Evolutionary conservation across 2,888 invertebrate species (phyloP).

Genomic region (Chrysolina americana): DNA sequence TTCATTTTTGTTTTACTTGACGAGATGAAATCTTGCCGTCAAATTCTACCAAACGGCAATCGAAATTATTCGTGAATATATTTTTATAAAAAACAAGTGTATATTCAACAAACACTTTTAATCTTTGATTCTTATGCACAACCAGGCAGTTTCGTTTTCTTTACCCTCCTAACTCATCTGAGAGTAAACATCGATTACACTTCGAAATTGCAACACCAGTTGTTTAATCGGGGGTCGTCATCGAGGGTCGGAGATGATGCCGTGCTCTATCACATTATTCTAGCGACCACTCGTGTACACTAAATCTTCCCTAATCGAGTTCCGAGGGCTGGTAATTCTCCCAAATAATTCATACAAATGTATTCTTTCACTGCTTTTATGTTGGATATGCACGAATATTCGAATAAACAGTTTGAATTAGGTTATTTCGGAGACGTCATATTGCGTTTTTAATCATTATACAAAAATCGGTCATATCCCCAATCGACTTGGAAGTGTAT

Average conservation of each 20-base stretch:
- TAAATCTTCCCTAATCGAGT: constrained; percentile 63
- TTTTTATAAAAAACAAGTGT: no score
- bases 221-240: constrained; percentile 47
- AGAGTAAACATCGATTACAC: constrained; percentile 45
- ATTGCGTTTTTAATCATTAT: no score
- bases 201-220: constrained; percentile 40
- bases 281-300: constrained; percentile 51
- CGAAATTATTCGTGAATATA: no score
- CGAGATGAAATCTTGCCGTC: no score
- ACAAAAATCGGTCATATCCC: no score
- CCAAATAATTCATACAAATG: constrained; percentile 61
- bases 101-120: neutral
- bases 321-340: constrained; percentile 60
- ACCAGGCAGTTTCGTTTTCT: neutral
- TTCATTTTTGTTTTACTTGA: no score
- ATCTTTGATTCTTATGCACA: constrained; percentile 24
- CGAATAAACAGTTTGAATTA: neutral
- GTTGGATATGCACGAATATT: constrained; percentile 33
- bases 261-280: constrained; percentile 61
- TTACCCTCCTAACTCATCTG: neutral
- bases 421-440: no score
- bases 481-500: no score
- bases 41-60: no score
- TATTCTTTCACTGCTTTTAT: constrained; percentile 36
- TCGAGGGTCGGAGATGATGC: constrained; percentile 40